Base-by-base conservation (phyloP, 2,113 vertebrate species). In the Colossoma macropomum region DNA sequence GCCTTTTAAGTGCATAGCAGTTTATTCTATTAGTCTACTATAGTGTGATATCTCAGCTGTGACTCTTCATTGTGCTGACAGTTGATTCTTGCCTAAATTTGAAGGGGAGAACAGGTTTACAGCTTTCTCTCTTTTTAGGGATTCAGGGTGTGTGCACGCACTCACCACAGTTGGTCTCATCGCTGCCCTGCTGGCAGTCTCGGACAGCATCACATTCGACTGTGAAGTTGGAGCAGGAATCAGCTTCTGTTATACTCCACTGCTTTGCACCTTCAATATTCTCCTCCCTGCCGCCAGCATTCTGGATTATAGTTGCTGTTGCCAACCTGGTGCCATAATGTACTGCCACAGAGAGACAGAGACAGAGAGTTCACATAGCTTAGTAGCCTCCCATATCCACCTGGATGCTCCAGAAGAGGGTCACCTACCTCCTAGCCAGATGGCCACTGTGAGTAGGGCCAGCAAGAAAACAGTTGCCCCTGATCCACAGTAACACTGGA, bases 361-460 rank as follows among this genome's bases (percentile, higher is more conserved):
- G 50, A 38, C 41, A 54, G 7, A 81, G 50, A 38, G 59, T 50
- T 23, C 4, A 56, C 10, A 13, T 28, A 50, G 25, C 50, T 32
- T 0, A 27, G 13, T 28, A 50, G 1, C 25, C 13, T 71, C 21
- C 15, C 12, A 38, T 38, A 38, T 38, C 48, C 48, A 50, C 9
- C 2, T 50, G 4, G 41, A 45, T 45, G 41, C 10, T 45, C 41
- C n/a, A n/a, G n/a, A n/a, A n/a, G n/a, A n/a, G n/a, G n/a, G n/a
- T 66, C 0, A 65, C 54, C 65, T 93, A 94, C 93, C 86, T 92
- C 93, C 93, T 21, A 94, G 86, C 92, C 93, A 92, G 88, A 94
- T 92, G 75, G 86, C 85, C 11, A 93, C 17, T 34, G 75, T 89
- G 78, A 94, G 75, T 25, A 93, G 60, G 28, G 13, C 73, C 0